Base-by-base conservation (phyloP, 2,113 vertebrate genomes). In the Urocitellus parryii region DNA sequence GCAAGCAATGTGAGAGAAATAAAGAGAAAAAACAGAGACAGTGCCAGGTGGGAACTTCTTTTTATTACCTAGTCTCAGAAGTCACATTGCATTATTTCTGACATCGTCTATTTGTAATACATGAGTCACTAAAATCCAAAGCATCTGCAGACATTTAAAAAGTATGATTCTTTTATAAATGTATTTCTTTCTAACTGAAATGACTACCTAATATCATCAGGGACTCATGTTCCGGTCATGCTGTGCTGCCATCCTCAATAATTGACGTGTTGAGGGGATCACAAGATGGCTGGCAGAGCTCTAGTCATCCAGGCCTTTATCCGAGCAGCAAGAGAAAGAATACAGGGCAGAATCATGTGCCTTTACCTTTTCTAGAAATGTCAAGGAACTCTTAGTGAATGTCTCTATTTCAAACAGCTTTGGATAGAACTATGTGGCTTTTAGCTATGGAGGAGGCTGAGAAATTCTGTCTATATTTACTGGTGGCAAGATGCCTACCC, bases 131-230 rank as follows among this genome's bases (percentile, higher is more conserved):
- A 70, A 51, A 61, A 80, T 74, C 27, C 14, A 61, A 90, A 77
- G 17, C 25, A 91, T 82, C n/a, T 91, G 27, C 22, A 91, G 18
- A 48, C 12, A 29, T 81, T 96, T 91, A 87, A 51, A 91, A 91
- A 80, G 16, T 18, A 32, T 80, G 39, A 67, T 61, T 8, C 27
- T 53, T 83, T 76, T 58, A 77, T 22, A n/a, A 29, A 14, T 56
- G 34, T 53, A 68, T 51, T 79, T 79, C 45, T 73, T 80, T 53
- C 9, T 63, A 73, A 73, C 17, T 13, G 7, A 53, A 74, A n/a
- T 88, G 7, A 58, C 12, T 53, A 16, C 42, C 58, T 16, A 89
- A 13, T 22, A n/a, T 68, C 2, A 24, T 32, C 34, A 32, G 42
- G 67, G 17, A 48, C 42, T 51, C 82, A 34, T 48, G 20, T 72